These are phyloP conservation scores for Romanogobio albipinnatus DNA, from an alignment of 2,113 vertebrate species.

Conservation along the genomic window DNA sequence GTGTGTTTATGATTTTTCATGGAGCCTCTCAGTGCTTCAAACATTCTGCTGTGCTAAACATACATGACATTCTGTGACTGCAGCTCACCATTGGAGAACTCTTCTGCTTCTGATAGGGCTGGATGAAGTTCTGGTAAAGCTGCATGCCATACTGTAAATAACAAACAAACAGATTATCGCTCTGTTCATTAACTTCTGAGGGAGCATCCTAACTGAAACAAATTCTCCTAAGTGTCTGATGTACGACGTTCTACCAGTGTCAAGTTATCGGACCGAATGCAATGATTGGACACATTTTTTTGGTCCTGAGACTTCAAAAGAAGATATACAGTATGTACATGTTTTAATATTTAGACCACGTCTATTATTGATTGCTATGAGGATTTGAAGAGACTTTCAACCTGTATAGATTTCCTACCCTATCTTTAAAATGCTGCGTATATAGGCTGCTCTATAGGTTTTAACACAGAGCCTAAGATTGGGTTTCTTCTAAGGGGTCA, in stretches of 20 bases:
- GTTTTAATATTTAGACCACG: no score
- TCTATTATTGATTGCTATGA: no score
- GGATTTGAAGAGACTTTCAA: no score
- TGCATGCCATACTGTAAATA: slow-evolving; percentile 91
- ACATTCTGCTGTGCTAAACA: neutral
- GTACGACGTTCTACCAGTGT: neutral
- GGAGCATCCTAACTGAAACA: neutral
- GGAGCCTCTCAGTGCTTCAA: neutral
- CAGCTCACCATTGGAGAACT: slow-evolving; percentile 87
- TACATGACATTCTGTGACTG: neutral
- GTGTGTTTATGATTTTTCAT: neutral
- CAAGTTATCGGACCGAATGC: no score
- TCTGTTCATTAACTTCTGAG: neutral
- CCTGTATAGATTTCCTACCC: no score
- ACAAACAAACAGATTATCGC: slow-evolving; percentile 30
- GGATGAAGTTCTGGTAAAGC: slow-evolving; percentile 94
- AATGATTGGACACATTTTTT: no score
- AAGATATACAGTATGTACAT: no score
- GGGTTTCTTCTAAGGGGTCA: neutral
- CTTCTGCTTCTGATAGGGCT: slow-evolving; percentile 90
- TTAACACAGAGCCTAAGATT: neutral
- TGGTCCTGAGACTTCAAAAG: no score
- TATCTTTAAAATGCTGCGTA: no score
- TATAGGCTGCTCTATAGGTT: neutral
- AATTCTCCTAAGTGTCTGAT: neutral